Base-by-base conservation (phyloP, 2,888 invertebrate genomes). In the Chymomyza amoena region DNA sequence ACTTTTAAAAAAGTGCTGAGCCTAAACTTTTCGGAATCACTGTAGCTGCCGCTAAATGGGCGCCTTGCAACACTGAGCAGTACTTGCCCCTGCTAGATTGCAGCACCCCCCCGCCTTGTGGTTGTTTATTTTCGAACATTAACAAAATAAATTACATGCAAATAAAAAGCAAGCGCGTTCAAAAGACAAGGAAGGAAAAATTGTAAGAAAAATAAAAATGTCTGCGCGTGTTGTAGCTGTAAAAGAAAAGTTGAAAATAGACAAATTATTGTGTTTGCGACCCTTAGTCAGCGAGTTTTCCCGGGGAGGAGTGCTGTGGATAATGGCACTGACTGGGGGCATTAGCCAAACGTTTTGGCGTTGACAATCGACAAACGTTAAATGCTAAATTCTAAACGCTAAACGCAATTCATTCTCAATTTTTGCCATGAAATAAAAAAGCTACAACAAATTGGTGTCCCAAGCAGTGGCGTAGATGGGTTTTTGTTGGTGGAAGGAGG, bases 91-190 rank as follows among this genome's bases (percentile, higher is more conserved):
- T 7, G 6, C 57, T 9, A 32, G 10, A 13, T 18, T 25, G 57
- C 60, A 62, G 54, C 69, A 9, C 20, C 20, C 39, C 61, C 62
- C 13, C 66, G 45, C 61, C 36, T 61, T 68, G 68, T 32, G 72
- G 72, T 88, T 84, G 84, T 88, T 88, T 84, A 84, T 84, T 84
- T 76, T 75, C 82, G 72, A 75, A 87, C 84, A 84, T 84, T 84
- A 84, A 87, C 82, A 81, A 84, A 87, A 84, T 84, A 84, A 84
- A 84, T 88, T 82, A 78, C 88, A 87, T 87, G 89, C 84, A 88
- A 84, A 84, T 81, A 79, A 76, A 76, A 76, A 61, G 68, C 61
- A 50, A 60, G n/a, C 50, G 52, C n/a, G 50, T 54, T 54, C 15
- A n/a, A 54, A 18, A 20, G 20, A 54, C 16, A 54, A 32, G 32